phyloP scores from a whole-genome alignment of 2,888 invertebrate genomes.

The Hyposoter dolosus region DNA sequence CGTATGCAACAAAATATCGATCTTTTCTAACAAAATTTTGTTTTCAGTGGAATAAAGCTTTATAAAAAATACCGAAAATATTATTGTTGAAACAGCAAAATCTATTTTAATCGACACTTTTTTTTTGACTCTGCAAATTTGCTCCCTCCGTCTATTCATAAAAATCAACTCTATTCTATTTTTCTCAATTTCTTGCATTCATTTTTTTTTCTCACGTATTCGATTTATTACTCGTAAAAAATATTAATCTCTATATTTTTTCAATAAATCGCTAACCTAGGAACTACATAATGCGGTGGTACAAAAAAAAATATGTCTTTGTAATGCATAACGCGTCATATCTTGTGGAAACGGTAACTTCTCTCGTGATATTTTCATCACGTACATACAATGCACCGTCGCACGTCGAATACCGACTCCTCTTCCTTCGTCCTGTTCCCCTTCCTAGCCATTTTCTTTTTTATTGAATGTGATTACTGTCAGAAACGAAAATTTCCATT shows the following conservation, averaged over 20 bases:
- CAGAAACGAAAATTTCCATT: neutral
- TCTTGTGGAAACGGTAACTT: constrained; percentile 59
- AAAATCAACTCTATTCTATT: neutral
- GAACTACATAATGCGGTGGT: constrained; percentile 7
- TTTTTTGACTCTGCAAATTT: no score
- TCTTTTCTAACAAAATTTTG: no score
- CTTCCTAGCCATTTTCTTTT: neutral
- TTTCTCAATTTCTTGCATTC: no score
- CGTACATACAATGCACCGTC: constrained; percentile 64
- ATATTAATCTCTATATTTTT: constrained; percentile 3
- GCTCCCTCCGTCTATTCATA: neutral
- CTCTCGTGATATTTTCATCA: constrained; percentile 62
- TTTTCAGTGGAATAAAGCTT: no score
- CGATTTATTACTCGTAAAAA: neutral
- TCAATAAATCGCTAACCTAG: neutral
- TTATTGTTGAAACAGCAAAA: no score
- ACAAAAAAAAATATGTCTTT: constrained; percentile 61
- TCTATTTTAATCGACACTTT: no score
- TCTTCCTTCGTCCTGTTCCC: neutral
- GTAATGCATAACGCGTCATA: constrained; percentile 63
- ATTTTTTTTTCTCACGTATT: neutral
- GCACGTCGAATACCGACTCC: constrained; percentile 14
- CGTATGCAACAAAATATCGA: no score
- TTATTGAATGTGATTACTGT: neutral
- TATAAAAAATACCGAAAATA: no score